phyloP scores from a whole-genome alignment of 2,113 vertebrate species.

The Pachyramphus minor region DNA sequence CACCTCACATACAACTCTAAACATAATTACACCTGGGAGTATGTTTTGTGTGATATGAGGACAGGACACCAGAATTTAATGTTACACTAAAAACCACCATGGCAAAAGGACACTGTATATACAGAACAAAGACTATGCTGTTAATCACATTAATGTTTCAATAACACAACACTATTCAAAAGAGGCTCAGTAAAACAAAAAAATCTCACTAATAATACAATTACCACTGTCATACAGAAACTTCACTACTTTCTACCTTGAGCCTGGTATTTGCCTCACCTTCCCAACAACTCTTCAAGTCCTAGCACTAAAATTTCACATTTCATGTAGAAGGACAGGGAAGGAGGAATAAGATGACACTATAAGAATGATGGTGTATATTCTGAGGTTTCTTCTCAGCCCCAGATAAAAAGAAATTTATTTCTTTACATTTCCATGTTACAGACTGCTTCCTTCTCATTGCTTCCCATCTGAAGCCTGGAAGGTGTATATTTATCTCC shows the following conservation, averaged over 20 bases:
- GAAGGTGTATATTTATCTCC: neutral
- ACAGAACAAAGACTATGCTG: rapidly evolving
- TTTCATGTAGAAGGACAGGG: neutral
- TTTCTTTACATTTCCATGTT: neutral
- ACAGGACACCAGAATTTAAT: neutral
- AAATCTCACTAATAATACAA: neutral
- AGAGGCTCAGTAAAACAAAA: neutral
- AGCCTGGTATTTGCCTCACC: neutral
- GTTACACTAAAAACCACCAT: neutral
- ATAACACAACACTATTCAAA: neutral
- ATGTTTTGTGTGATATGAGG: neutral
- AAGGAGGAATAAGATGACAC: rapidly evolving
- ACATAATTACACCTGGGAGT: neutral
- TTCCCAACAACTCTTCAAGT: neutral
- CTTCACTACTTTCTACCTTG: neutral
- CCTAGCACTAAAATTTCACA: neutral
- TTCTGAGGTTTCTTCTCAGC: neutral
- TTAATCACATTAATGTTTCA: neutral
- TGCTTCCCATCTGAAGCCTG: neutral
- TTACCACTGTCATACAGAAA: neutral
- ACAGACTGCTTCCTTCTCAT: neutral
- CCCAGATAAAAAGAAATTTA: neutral
- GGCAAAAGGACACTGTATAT: neutral
- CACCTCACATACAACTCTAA: neutral
- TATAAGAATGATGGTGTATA: neutral